Evolutionary conservation across 2,113 vertebrate species (phyloP), one percentile per base, ranked within the genome.

Genomic region (Malurus melanocephalus): DNA sequence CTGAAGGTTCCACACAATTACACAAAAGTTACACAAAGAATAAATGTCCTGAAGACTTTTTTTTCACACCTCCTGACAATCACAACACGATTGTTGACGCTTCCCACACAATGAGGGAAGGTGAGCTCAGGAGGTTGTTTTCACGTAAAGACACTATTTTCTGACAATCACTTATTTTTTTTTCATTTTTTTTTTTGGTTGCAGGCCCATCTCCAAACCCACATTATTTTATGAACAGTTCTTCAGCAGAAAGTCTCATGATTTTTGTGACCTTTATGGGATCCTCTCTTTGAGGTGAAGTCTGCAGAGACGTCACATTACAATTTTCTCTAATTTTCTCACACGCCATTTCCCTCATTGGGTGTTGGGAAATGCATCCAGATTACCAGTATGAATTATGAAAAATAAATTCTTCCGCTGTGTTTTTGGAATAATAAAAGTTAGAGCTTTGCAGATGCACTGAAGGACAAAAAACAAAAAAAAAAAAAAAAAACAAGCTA

Each of bases 331-430:
- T 67, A 5, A 45, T 48, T 53, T 19, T 60, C 32, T 45, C 26
- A 42, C 32, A 51, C 0, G 0, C 0, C 57, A 2, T 38, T 49
- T 77, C 9, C 57, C 7, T 73, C 19, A 33, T 53, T 81, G 22
- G 27, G 19, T 23, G 11, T 24, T 59, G 32, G 32, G 33, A 72
- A 22, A n/a, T 28, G 13, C 9, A 56, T 21, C 2, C 30, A 45
- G 56, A 42, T n/a, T 49, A 51, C 8, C 3, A 32, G 28, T 33
- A 61, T 16, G 22, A 11, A 20, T 33, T 35, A 53, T 22, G 3
- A 51, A 26, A 4, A 48, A 32, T 40, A 46, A 76, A 49, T 35
- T 55, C 4, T 55, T 35, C 21, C 8, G 14, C 27, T 42, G 9
- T 5, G 3, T n/a, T 60, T 88, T 16, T 23, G 35, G 3, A 56